Conservation (phyloP, 2,113 vertebrate species). For the Brachionichthys hirsutus region DNA sequence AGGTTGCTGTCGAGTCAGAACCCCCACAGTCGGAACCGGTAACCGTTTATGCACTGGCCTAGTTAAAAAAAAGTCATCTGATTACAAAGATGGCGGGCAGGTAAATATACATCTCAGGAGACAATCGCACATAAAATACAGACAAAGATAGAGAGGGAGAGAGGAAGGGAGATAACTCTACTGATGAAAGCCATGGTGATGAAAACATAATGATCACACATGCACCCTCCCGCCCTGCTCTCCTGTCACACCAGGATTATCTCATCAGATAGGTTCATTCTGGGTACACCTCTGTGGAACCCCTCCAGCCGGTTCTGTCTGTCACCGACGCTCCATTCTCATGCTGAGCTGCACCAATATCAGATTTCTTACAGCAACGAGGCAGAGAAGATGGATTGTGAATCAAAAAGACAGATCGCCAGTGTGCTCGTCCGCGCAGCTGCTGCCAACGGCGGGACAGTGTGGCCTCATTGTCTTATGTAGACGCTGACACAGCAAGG, state of each 20-base stretch:
- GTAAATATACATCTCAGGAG: slow-evolving; percentile 44
- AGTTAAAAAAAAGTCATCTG: slow-evolving; percentile 32
- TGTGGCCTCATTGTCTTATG: slow-evolving; percentile 43
- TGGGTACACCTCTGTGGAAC: slow-evolving; percentile 38
- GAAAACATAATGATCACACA: too few species aligned
- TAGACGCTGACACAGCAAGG: slow-evolving; percentile 53
- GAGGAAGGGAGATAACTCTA: slow-evolving; percentile 12
- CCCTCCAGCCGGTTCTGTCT: slow-evolving; percentile 38
- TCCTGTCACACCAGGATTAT: slow-evolving; percentile 40
- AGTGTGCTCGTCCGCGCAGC: slow-evolving; percentile 18
- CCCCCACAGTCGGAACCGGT: not conserved
- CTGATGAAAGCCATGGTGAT: too few species aligned
- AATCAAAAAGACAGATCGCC: slow-evolving; percentile 35
- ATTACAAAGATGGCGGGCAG: slow-evolving; percentile 37
- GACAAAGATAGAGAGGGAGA: not conserved
- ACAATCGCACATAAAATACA: not conserved
- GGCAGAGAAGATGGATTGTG: slow-evolving; percentile 46
- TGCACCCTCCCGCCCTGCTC: slow-evolving; percentile 5
- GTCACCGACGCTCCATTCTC: slow-evolving; percentile 57
- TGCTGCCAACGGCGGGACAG: slow-evolving; percentile 49
- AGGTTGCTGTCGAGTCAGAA: slow-evolving; percentile 40
- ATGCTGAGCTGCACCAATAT: slow-evolving; percentile 33
- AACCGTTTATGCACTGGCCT: not conserved
- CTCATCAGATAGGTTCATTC: slow-evolving; percentile 38
- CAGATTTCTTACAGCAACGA: slow-evolving; percentile 44